These are phyloP conservation scores for Diorhabda elongata DNA, from an alignment of 1,140 invertebrate species.

Conservation along the genomic window DNA sequence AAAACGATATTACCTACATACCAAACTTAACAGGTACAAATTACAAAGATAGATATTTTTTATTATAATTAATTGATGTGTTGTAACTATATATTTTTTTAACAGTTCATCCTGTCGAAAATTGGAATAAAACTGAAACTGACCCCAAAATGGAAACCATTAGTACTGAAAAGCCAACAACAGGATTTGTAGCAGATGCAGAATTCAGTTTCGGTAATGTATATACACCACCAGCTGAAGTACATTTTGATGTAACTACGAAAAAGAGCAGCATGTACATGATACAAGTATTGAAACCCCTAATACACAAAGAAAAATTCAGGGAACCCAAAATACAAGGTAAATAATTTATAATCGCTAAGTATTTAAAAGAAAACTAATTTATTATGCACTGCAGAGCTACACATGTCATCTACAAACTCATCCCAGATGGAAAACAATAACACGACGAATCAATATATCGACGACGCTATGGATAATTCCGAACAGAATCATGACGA, in stretches of 20 bases:
- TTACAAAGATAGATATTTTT: too few species aligned
- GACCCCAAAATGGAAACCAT: constrained; percentile 38
- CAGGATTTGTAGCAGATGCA: constrained; percentile 5
- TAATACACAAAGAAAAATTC: background rate
- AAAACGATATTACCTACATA: too few species aligned
- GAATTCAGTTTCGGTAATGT: constrained; percentile 13
- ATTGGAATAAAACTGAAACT: constrained; percentile 26
- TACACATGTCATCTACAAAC: constrained; percentile 12
- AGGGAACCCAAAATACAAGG: constrained; percentile 14
- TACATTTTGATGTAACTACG: background rate
- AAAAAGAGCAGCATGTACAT: background rate
- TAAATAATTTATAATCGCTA: constrained; percentile 1
- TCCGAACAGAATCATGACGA: constrained; percentile 20
- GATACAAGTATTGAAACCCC: background rate
- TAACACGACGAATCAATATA: constrained; percentile 22
- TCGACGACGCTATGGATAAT: constrained; percentile 21
- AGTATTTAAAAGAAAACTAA: constrained; percentile 3
- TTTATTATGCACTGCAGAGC: constrained; percentile 2
- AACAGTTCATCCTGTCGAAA: too few species aligned
- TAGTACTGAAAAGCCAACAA: background rate
- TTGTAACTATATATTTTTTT: too few species aligned
- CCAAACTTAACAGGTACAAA: too few species aligned
- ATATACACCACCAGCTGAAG: constrained; percentile 16
- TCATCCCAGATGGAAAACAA: constrained; percentile 21
- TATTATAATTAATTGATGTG: too few species aligned